A percentile compares a stretch with the other conserved stretches of the same genome.
phyloP scores from a whole-genome alignment of 2,797 vertebrate species.

The Acanthurus leucopareius region DNA sequence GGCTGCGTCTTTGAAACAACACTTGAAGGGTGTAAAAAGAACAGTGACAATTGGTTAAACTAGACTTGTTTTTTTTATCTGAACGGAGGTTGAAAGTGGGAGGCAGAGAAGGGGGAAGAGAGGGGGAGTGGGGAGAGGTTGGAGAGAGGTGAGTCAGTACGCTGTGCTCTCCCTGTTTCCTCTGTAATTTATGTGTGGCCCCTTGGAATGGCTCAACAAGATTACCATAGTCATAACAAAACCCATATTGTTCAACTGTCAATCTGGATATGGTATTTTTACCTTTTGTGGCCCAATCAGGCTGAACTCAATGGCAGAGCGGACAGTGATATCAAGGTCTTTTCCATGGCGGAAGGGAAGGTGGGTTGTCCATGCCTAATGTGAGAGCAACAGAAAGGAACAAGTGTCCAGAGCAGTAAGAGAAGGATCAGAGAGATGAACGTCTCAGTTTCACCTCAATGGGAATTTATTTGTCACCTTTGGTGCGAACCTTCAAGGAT shows the following conservation, averaged over 20 bases:
- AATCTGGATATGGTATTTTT: slow-evolving; percentile 84
- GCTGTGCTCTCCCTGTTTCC: slow-evolving; percentile 61
- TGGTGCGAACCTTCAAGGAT: slow-evolving; percentile 71
- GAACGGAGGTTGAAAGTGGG: slow-evolving; percentile 77
- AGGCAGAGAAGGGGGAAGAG: slow-evolving; percentile 39
- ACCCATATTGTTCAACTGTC: slow-evolving; percentile 85
- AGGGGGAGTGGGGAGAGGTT: slow-evolving; percentile 48
- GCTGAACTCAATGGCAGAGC: slow-evolving; percentile 63
- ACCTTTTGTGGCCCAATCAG: slow-evolving; percentile 82
- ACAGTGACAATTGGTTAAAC: slow-evolving; percentile 87
- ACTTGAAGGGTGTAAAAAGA: slow-evolving; percentile 88
- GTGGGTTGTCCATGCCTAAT: slow-evolving; percentile 74
- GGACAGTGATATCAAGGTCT: slow-evolving; percentile 73
- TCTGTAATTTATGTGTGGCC: slow-evolving; percentile 85
- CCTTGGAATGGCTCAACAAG: slow-evolving; percentile 84
- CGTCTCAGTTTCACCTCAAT: slow-evolving; percentile 80
- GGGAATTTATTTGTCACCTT: slow-evolving; percentile 72
- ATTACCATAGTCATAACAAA: slow-evolving; percentile 88
- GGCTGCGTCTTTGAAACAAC: slow-evolving; percentile 88
- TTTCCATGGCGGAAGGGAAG: slow-evolving; percentile 50
- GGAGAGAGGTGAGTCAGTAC: slow-evolving; percentile 68
- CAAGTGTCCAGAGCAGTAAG: slow-evolving; percentile 71
- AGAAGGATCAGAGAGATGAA: slow-evolving; percentile 70
- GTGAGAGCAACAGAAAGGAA: slow-evolving; percentile 72
- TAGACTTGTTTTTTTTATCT: slow-evolving; percentile 79